Percentiles rank a stretch among this genome's conserved stretches.
These are phyloP conservation scores for Uloborus plumipes DNA, from an alignment of 2,888 invertebrate genomes.

Conservation along the genomic window DNA sequence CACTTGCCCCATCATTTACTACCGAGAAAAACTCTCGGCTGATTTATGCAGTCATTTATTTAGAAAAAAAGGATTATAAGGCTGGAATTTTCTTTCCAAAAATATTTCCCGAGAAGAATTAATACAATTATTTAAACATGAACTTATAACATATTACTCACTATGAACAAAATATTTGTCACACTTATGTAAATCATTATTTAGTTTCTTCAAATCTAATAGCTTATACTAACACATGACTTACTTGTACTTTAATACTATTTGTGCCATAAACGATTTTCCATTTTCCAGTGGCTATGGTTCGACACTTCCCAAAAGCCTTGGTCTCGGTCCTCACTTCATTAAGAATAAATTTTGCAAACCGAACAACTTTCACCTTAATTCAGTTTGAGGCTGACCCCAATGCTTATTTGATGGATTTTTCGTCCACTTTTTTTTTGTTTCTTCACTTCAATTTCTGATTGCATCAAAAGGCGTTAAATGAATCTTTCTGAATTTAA, in stretches of 20 bases:
- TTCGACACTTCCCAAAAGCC: slow-evolving; percentile 9
- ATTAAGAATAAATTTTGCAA: not conserved
- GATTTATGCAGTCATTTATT: too few relatives aligned
- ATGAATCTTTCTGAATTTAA: slow-evolving; percentile 40
- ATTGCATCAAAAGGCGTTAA: slow-evolving; percentile 38
- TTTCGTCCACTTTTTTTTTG: not conserved
- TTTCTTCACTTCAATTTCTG: slow-evolving; percentile 20
- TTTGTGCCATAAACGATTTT: too few relatives aligned
- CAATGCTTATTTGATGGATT: slow-evolving; percentile 59
- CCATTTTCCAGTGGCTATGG: slow-evolving; percentile 13
- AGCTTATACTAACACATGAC: too few relatives aligned
- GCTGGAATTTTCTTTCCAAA: too few relatives aligned
- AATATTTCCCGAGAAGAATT: too few relatives aligned
- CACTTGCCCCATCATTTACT: too few relatives aligned
- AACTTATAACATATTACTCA: too few relatives aligned
- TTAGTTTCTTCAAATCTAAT: not conserved
- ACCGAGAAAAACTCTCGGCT: too few relatives aligned
- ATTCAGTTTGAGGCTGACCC: slow-evolving; percentile 48
- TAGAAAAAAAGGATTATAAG: too few relatives aligned
- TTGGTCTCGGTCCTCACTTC: slow-evolving; percentile 17
- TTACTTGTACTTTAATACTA: too few relatives aligned
- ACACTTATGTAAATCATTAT: not conserved
- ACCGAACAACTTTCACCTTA: slow-evolving; percentile 52
- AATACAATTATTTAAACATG: too few relatives aligned
- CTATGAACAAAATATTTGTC: not conserved